Evolutionary conservation across 2,888 invertebrate species (phyloP).

Genomic region (Drosophila fungiperda): DNA sequence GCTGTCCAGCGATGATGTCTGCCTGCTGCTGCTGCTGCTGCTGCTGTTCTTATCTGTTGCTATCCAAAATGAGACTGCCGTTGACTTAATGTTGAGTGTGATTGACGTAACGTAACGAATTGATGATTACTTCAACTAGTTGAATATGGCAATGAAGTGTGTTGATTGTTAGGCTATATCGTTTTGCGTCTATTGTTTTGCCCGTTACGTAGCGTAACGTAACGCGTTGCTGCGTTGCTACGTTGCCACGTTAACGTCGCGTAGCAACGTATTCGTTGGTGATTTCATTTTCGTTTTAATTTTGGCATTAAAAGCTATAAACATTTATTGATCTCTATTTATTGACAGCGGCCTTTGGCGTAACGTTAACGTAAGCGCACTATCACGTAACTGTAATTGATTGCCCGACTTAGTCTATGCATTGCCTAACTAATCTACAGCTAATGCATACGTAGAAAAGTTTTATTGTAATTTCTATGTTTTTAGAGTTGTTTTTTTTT

Average conservation of each 20-base stretch:
- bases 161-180: slow-evolving; percentile 41
- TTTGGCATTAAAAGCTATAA: slow-evolving; percentile 80
- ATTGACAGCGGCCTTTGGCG: slow-evolving; percentile 52
- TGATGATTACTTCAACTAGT: slow-evolving; percentile 23
- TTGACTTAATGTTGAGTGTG: slow-evolving; percentile 60
- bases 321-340: slow-evolving; percentile 80
- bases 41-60: neutral
- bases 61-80: slow-evolving; percentile 43
- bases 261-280: slow-evolving; percentile 74
- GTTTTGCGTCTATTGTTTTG: slow-evolving; percentile 32
- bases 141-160: slow-evolving; percentile 42
- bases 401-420: slow-evolving; percentile 57
- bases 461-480: slow-evolving; percentile 18
- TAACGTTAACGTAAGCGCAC: slow-evolving; percentile 57
- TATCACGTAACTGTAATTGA: slow-evolving; percentile 44
- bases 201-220: slow-evolving; percentile 57
- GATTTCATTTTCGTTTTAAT: slow-evolving; percentile 83
- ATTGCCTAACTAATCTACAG: slow-evolving; percentile 54
- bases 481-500: neutral
- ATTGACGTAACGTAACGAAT: slow-evolving; percentile 19
- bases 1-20: slow-evolving; percentile 30
- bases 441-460: slow-evolving; percentile 67
- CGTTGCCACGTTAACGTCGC: slow-evolving; percentile 65
- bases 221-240: slow-evolving; percentile 64
- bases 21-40: slow-evolving; percentile 17